Percentiles rank a stretch among this genome's conserved stretches.
These are phyloP conservation scores for Yoshiicerus persimilis DNA, from an alignment of 1,140 invertebrate species.

Conservation along the genomic window DNA sequence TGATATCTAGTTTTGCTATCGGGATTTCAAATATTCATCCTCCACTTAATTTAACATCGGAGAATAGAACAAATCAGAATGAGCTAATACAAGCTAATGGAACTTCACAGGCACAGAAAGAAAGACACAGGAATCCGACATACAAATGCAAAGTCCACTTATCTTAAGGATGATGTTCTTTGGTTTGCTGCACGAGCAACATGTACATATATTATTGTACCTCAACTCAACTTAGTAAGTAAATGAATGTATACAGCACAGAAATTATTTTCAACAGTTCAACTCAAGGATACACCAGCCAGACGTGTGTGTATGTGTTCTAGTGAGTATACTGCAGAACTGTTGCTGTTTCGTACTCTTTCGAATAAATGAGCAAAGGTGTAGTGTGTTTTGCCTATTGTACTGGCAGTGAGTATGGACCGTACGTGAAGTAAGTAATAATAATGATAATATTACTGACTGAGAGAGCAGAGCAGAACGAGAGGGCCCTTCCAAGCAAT, in stretches of 20 bases:
- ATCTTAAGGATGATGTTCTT: not conserved
- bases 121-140: not conserved
- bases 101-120: not conserved
- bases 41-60: not conserved
- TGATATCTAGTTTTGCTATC: not conserved
- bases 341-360: conserved; percentile 1
- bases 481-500: conserved; percentile 47
- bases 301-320: not conserved
- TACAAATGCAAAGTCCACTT: not conserved
- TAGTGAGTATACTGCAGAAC: not conserved
- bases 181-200: not conserved
- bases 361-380: not conserved
- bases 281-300: not conserved
- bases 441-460: not conserved
- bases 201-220: not conserved
- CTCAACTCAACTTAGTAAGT: not conserved
- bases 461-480: conserved; percentile 38
- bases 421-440: not conserved
- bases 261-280: not conserved
- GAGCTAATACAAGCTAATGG: not conserved
- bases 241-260: not conserved
- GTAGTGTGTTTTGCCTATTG: not conserved
- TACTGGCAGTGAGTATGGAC: not conserved
- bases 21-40: not conserved
- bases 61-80: too few species aligned